Evolutionary conservation across 2,113 vertebrate species (phyloP), one percentile per base, ranked within the genome.

Genomic region (Diadophis punctatus): DNA sequence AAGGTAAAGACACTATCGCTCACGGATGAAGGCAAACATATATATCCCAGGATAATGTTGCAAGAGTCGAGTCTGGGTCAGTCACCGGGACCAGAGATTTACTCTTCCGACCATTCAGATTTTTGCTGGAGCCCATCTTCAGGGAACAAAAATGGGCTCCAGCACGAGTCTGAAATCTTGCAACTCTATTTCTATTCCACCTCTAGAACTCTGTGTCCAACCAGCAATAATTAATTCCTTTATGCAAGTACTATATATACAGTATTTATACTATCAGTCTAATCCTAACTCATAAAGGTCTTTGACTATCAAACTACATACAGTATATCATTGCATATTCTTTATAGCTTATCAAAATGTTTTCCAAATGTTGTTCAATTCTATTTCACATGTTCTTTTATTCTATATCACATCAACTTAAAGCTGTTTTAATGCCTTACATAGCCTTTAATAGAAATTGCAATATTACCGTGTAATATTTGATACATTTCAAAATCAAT

Each of bases 271-370:
- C 22, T 0, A 48, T 52, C 0, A 8, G 27, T 39, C 84, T 63
- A 91, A 58, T 89, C 85, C 93, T 93, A 89, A 94, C 93, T 95
- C 95, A n/a, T 93, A 91, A 93, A 22, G 16, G 0, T 0, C 53
- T 43, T 93, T 95, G 94, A 94, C 91, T 95, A 91, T 93, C 95
- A 93, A 91, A 93, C 51, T 53, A 25, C 91, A 60, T 87, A n/a
- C n/a, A n/a, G n/a, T n/a, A 53, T 7, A 56, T 68, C 88, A 1
- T 91, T 56, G 48, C 63, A 46, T 86, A 34, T 60, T 88, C 86
- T 88, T 91, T 68, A 60, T 53, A 53, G 89, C 68, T 30, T 85
- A 49, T 4, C 90, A 56, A 52, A 95, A 91, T 92, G 60, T 25
- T 60, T 9, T 74, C 92, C 63, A 0, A 0, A 90, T 68, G 86